Evolutionary conservation across 2,113 vertebrate genomes (phyloP).

Genomic region (Motacilla alba): DNA sequence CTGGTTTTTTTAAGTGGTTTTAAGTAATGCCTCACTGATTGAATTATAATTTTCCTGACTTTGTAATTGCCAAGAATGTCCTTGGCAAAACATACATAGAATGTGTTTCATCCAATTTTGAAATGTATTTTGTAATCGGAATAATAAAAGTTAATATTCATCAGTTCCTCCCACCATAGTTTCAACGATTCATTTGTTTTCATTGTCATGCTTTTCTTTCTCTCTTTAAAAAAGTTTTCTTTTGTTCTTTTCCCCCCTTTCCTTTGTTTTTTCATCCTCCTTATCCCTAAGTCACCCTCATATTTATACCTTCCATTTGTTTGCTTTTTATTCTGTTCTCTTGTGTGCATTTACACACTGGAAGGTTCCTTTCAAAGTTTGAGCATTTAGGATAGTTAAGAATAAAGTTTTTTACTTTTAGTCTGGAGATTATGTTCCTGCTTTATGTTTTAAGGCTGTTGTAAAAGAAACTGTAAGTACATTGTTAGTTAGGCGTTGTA

Average conservation of each 20-base stretch:
- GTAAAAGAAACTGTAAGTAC: background rate
- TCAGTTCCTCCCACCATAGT: constrained; percentile 43
- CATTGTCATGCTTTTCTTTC: background rate
- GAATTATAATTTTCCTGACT: constrained; percentile 51
- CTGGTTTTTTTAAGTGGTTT: constrained; percentile 49
- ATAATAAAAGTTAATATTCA: constrained; percentile 54
- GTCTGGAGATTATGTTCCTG: background rate
- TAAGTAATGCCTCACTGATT: constrained; percentile 46
- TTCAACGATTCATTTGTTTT: constrained; percentile 1
- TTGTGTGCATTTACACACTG: background rate
- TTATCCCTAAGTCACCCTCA: background rate
- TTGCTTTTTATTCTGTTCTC: background rate
- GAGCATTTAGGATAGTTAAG: background rate
- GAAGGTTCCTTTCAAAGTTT: background rate
- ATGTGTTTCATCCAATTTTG: constrained; percentile 38
- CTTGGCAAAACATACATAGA: constrained; percentile 53
- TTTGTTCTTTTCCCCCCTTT: background rate
- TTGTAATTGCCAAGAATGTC: constrained; percentile 58
- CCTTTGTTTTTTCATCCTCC: background rate
- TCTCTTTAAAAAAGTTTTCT: background rate
- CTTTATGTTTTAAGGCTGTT: background rate
- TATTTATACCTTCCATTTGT: background rate
- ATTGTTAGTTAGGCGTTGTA: background rate
- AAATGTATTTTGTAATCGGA: constrained; percentile 55
- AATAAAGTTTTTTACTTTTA: background rate